A percentile compares a stretch with the other conserved stretches of the same genome.
These are phyloP conservation scores for Busseola fusca DNA, from an alignment of 2,888 invertebrate genomes.

Conservation along the genomic window DNA sequence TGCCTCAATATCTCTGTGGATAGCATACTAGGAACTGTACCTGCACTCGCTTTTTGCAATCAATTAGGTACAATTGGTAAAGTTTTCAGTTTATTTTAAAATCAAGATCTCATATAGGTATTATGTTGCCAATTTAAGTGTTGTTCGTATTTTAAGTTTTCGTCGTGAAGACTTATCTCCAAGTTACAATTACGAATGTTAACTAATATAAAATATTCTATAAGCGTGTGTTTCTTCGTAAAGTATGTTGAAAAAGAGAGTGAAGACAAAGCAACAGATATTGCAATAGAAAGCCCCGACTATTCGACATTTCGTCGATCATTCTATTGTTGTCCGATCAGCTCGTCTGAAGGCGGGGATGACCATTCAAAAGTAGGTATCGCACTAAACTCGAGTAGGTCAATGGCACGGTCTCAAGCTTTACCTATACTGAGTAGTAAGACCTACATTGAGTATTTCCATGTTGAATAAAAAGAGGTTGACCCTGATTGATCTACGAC, in stretches of 20 bases:
- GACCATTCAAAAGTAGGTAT: constrained; percentile 48
- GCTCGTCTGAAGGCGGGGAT: constrained; percentile 54
- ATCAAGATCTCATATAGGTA: too few relatives aligned
- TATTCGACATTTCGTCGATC: constrained; percentile 44
- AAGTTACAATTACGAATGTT: background rate
- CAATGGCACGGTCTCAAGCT: constrained; percentile 51
- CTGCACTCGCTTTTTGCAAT: background rate
- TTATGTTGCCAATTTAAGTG: background rate
- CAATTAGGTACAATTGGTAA: background rate
- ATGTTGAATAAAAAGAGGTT: constrained; percentile 34
- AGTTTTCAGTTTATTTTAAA: background rate
- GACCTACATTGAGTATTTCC: constrained; percentile 11
- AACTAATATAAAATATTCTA: background rate
- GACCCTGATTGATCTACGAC: constrained; percentile 24
- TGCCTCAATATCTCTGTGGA: too few relatives aligned
- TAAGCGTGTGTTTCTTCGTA: background rate
- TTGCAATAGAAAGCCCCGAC: constrained; percentile 50
- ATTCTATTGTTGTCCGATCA: constrained; percentile 63
- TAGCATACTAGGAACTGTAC: background rate
- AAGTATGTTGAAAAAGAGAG: constrained; percentile 2
- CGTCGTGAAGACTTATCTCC: background rate
- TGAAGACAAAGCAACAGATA: constrained; percentile 23
- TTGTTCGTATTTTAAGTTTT: background rate
- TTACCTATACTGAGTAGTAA: constrained; percentile 8
- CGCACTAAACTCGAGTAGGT: constrained; percentile 57